A percentile compares a stretch with the other conserved stretches of the same genome.
Conservation (phyloP, 1,140 invertebrate species). For the Eufriesea mexicana region DNA sequence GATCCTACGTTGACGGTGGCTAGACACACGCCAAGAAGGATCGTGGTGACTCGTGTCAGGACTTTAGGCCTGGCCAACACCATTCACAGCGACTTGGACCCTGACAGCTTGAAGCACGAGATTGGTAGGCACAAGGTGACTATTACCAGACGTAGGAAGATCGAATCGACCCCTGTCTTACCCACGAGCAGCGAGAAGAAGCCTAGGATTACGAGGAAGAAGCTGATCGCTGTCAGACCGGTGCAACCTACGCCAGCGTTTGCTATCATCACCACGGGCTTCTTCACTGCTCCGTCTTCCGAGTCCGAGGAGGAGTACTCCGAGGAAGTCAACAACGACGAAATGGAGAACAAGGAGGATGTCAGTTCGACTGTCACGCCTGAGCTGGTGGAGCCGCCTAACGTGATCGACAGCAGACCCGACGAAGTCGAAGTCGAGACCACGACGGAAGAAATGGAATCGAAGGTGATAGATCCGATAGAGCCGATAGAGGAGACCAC, state of each 20-base stretch:
- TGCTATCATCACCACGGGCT: slow-evolving; percentile 80
- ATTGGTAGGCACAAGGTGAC: slow-evolving; percentile 75
- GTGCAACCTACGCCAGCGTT: slow-evolving; percentile 72
- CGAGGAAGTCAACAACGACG: slow-evolving; percentile 49
- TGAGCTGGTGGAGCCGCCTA: slow-evolving; percentile 68
- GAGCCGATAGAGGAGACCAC: slow-evolving; percentile 38
- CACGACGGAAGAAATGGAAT: slow-evolving; percentile 5
- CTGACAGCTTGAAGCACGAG: slow-evolving; percentile 1
- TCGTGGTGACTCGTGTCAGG: slow-evolving; percentile 76
- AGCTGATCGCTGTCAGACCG: slow-evolving; percentile 76
- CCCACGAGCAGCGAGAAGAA: slow-evolving; percentile 57
- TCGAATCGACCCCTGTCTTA: slow-evolving; percentile 63
- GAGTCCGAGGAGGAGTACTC: slow-evolving; percentile 70
- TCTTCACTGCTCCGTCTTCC: slow-evolving; percentile 72
- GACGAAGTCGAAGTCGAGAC: slow-evolving; percentile 26
- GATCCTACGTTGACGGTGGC: slow-evolving; percentile 26
- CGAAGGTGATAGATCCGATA: neutral
- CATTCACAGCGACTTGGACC: slow-evolving; percentile 14
- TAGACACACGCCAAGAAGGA: slow-evolving; percentile 67
- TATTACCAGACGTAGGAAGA: slow-evolving; percentile 77
- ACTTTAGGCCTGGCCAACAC: slow-evolving; percentile 58
- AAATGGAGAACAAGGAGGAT: slow-evolving; percentile 15
- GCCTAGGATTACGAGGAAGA: slow-evolving; percentile 76
- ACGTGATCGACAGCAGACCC: slow-evolving; percentile 66
- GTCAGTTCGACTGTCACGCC: slow-evolving; percentile 57